Conservation (phyloP, 1,140 invertebrate genomes). For the Drosophila rhopaloa region DNA sequence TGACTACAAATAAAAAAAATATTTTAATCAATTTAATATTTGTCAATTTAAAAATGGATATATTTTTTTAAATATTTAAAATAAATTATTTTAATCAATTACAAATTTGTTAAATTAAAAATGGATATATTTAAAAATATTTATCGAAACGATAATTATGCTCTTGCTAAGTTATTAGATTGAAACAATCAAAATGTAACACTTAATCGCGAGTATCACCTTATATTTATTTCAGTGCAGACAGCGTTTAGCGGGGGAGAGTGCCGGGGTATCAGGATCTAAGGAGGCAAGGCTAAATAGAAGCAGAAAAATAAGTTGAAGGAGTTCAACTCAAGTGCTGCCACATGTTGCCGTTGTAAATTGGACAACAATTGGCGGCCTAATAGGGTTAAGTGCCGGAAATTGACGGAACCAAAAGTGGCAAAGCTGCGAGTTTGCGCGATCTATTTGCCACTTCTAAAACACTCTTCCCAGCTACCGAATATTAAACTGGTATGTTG, state of each 20-base stretch:
- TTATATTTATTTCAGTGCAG: slow-evolving; percentile 5
- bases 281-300: slow-evolving; percentile 12
- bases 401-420: slow-evolving; percentile 22
- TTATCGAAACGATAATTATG: too few relatives aligned
- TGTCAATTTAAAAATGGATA: too few relatives aligned
- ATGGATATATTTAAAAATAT: too few relatives aligned
- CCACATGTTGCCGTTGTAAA: slow-evolving; percentile 54
- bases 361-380: slow-evolving; percentile 42
- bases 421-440: not conserved
- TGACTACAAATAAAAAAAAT: too few relatives aligned
- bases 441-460: slow-evolving; percentile 8
- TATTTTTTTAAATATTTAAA: too few relatives aligned
- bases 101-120: too few relatives aligned
- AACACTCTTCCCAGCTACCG: not conserved
- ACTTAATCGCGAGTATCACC: too few relatives aligned
- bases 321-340: slow-evolving; percentile 42
- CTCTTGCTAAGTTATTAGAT: too few relatives aligned
- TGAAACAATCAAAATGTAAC: too few relatives aligned
- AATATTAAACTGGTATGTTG: too few relatives aligned
- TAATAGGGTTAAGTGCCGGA: slow-evolving; percentile 74
- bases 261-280: slow-evolving; percentile 16
- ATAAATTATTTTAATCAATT: too few relatives aligned
- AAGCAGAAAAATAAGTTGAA: slow-evolving; percentile 7
- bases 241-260: slow-evolving; percentile 17
- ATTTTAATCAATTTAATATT: too few relatives aligned